phyloP scores from a whole-genome alignment of 2,113 vertebrate species.

The Austrofundulus limnaeus region DNA sequence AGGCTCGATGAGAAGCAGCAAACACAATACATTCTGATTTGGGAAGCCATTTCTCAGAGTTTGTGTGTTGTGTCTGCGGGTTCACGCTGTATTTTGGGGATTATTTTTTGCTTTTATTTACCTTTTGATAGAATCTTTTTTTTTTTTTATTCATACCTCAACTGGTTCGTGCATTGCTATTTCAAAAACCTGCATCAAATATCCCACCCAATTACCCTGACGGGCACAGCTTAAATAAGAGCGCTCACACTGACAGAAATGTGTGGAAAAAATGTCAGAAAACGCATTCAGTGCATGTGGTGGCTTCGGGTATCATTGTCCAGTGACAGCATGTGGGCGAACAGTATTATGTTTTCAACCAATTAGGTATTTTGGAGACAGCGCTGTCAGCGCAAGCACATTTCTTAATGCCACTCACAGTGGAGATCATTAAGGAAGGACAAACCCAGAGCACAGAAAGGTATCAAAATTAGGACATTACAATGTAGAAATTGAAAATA shows the following conservation, averaged over 20 bases:
- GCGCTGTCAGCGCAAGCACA: conserved; percentile 17
- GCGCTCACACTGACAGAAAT: conserved; percentile 1
- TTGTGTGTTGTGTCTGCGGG: neutral
- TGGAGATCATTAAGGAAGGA: conserved; percentile 6
- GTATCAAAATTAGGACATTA: neutral
- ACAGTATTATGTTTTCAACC: conserved; percentile 20
- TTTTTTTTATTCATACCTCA: conserved; percentile 1
- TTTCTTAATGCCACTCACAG: conserved; percentile 1
- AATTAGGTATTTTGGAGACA: conserved; percentile 26
- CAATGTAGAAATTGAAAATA: neutral
- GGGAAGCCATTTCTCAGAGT: neutral
- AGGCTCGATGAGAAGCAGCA: conserved; percentile 12
- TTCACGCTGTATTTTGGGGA: neutral
- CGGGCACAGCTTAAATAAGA: conserved; percentile 1
- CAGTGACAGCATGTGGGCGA: conserved; percentile 19
- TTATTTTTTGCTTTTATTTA: neutral
- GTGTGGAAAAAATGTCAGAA: conserved; percentile 18
- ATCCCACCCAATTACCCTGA: conserved; percentile 16
- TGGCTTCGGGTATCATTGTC: conserved; percentile 11
- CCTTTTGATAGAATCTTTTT: conserved; percentile 3
- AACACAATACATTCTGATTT: conserved; percentile 30
- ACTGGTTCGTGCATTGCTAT: conserved; percentile 3
- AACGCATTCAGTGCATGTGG: conserved; percentile 6
- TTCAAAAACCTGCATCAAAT: conserved; percentile 8
- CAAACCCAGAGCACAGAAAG: neutral